A percentile compares a stretch with the other conserved stretches of the same genome.
Conservation (phyloP, 2,797 vertebrate genomes). For the Macropodus opercularis region DNA sequence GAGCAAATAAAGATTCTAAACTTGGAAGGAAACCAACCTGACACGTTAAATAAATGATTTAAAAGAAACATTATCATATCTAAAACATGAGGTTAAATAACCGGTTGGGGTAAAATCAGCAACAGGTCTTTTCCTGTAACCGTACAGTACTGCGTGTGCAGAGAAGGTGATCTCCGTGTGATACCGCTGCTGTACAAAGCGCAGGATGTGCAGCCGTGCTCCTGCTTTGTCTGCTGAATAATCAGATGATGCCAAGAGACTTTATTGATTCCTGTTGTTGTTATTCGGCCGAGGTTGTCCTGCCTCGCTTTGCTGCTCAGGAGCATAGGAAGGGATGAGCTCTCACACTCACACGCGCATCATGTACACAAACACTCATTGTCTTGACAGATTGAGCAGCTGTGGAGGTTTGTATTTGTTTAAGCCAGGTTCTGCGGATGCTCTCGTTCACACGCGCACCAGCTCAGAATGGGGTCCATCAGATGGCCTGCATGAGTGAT, state of each 20-base stretch:
- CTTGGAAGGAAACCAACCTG: constrained; percentile 1
- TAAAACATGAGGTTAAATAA: constrained; percentile 26
- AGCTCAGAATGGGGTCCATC: constrained; percentile 28
- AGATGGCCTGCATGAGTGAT: constrained; percentile 64
- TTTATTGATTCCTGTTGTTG: constrained; percentile 62
- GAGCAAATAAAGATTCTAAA: constrained; percentile 9
- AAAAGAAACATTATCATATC: neutral
- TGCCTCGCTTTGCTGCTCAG: constrained; percentile 18
- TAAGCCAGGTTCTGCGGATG: constrained; percentile 36
- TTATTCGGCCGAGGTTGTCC: constrained; percentile 43
- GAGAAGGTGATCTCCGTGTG: constrained; percentile 20
- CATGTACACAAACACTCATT: constrained; percentile 12
- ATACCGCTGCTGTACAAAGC: constrained; percentile 23
- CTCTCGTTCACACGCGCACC: constrained; percentile 20
- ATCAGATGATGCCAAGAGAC: constrained; percentile 57
- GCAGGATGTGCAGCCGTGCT: constrained; percentile 23
- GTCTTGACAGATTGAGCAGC: constrained; percentile 37
- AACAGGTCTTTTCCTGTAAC: constrained; percentile 12
- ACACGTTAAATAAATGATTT: constrained; percentile 5
- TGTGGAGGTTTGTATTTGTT: constrained; percentile 41
- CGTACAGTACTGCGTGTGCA: constrained; percentile 11
- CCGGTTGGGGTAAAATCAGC: constrained; percentile 12
- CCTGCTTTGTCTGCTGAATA: constrained; percentile 55
- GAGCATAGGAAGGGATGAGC: constrained; percentile 5
- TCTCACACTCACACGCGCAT: constrained; percentile 25